Base-by-base conservation (phyloP, 1,140 invertebrate species). In the Pseudoatta argentina region DNA sequence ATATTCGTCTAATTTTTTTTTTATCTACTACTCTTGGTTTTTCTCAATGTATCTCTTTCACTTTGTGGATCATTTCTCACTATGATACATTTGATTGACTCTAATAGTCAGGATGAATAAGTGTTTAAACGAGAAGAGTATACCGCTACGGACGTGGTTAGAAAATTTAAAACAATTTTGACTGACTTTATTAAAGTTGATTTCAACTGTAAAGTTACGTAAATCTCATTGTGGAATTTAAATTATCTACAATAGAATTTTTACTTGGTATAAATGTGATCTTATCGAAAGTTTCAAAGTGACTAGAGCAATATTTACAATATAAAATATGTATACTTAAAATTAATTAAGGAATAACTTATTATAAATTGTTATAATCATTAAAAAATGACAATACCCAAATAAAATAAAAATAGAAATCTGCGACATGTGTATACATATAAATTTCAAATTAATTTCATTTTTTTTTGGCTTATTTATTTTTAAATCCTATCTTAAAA, bases 161-260 rank as follows among this genome's bases (percentile, higher is more conserved):
- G 48, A 79, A 79, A 69, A 69, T 66, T 78, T 24, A 51, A 64
- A 48, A 63, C 16, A 77, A 8, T 24, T n/a, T 61, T 64, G 16
- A 27, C 12, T 51, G n/a, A 8, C 14, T 79, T 53, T 34, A 18
- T 67, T 72, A 12, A 55, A 59, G 3, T 59, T 44, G 3, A 21
- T 7, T 39, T 34, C 4, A 6, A 44, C 3, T 21, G 7, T 0
- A 0, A 51, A 67, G 18, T 66, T 14, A 78, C 8, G 39, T 1
- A 6, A 14, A 73, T 73, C 14, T 73, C 14, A 55, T 66, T 14
- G 6, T 34, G 30, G 24, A 78, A 59, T 27, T 27, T 61, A 14
- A 48, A 66, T 30, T 21, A 66, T 51, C 10, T 34, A 66, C 7
- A 75, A 44, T 44, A 44, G 10, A 44, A n/a, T 21, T 12, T 71